phyloP scores from a whole-genome alignment of 2,113 vertebrate genomes.

The Callipepla californica region DNA sequence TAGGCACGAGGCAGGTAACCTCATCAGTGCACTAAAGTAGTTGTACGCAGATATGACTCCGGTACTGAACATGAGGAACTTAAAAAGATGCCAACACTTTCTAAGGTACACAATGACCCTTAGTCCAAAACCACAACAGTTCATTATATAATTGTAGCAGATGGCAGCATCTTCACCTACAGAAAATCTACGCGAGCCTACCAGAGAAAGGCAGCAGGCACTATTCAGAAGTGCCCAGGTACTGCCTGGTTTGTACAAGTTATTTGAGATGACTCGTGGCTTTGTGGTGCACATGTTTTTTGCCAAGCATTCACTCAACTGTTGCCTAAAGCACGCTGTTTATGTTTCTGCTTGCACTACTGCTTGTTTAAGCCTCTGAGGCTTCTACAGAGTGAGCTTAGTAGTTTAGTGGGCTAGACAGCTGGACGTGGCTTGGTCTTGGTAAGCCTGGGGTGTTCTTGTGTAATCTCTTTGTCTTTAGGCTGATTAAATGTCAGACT shows the following conservation, averaged over 20 bases:
- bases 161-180: conserved; percentile 44
- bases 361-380: neutral
- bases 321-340: neutral
- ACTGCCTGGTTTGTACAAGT: neutral
- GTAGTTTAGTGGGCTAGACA: accelerated
- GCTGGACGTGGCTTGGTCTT: accelerated
- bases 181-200: conserved; percentile 45
- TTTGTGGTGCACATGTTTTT: accelerated
- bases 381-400: neutral
- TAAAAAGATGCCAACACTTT: too few species aligned
- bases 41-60: too few species aligned
- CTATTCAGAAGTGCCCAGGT: neutral
- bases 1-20: too few species aligned
- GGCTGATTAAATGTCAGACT: accelerated
- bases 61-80: too few species aligned
- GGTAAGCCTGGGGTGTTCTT: neutral
- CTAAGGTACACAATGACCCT: too few species aligned
- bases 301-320: accelerated
- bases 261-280: accelerated
- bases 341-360: neutral
- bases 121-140: too few species aligned
- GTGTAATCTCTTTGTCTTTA: neutral
- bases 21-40: too few species aligned
- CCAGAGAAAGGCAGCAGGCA: neutral
- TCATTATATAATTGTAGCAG: conserved; percentile 36